Percentiles rank a stretch among this genome's conserved stretches.
Conservation (phyloP, 2,888 invertebrate species). For the Cosmorhoe ocellata region DNA sequence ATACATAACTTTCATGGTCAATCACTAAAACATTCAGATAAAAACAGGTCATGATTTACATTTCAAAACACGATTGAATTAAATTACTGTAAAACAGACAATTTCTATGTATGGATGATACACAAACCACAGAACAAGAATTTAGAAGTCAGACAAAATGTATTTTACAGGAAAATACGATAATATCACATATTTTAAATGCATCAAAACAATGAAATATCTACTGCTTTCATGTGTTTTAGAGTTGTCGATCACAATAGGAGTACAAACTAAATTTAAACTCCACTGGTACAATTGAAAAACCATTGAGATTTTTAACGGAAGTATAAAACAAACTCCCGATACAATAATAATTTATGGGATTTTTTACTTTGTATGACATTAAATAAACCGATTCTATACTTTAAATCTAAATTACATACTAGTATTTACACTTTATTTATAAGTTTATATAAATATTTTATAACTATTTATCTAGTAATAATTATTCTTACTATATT, state of each 20-base stretch:
- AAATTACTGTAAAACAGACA: constrained; percentile 49
- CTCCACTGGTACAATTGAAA: constrained; percentile 81
- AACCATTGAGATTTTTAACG: constrained; percentile 82
- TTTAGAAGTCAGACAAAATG: constrained; percentile 79
- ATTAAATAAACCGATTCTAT: constrained; percentile 82
- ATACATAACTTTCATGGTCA: constrained; percentile 37
- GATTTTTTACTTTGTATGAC: constrained; percentile 76
- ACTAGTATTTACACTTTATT: constrained; percentile 82
- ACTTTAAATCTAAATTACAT: constrained; percentile 79
- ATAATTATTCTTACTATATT: constrained; percentile 67
- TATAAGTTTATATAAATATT: constrained; percentile 82
- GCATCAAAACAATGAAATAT: constrained; percentile 70
- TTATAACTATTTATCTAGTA: constrained; percentile 73
- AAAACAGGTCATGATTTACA: constrained; percentile 48
- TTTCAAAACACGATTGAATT: constrained; percentile 55
- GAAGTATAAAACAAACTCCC: constrained; percentile 77
- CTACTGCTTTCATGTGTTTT: constrained; percentile 60
- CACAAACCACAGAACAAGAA: constrained; percentile 66
- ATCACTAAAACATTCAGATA: constrained; percentile 42
- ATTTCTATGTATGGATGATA: constrained; percentile 40
- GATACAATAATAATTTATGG: constrained; percentile 81
- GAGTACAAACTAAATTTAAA: constrained; percentile 75
- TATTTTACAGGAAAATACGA: constrained; percentile 68
- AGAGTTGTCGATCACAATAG: constrained; percentile 55
- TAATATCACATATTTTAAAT: constrained; percentile 83